phyloP scores from a whole-genome alignment of 1,140 invertebrate species.

The Dendrolimus punctatus region DNA sequence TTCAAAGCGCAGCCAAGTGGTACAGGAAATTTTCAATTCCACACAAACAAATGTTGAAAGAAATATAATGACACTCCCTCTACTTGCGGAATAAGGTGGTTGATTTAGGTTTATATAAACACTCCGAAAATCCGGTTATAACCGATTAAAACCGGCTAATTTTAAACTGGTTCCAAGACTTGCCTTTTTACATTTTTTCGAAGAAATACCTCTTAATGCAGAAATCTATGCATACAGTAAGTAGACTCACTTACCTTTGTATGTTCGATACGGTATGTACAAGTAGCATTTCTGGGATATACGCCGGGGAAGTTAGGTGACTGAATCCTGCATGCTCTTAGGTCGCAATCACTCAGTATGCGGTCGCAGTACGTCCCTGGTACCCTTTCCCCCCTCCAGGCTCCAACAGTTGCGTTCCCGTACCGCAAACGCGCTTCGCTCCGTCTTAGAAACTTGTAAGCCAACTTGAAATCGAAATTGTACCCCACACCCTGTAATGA shows the following conservation, averaged over 20 bases:
- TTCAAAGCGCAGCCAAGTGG: too few species aligned
- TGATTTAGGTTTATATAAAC: too few species aligned
- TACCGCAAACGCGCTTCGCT: constrained; percentile 84
- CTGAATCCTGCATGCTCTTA: constrained; percentile 80
- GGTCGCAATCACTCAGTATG: constrained; percentile 80
- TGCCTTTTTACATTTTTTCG: too few species aligned
- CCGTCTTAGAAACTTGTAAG: constrained; percentile 84
- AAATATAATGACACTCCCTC: too few species aligned
- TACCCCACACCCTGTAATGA: constrained; percentile 78
- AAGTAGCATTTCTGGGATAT: constrained; percentile 88
- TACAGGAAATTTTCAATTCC: too few species aligned
- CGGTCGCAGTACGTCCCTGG: constrained; percentile 85
- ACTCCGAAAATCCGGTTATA: too few species aligned
- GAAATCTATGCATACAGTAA: background rate
- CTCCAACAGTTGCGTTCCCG: constrained; percentile 80
- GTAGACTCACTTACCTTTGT: constrained; percentile 52
- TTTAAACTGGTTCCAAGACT: too few species aligned
- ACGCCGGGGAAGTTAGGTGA: constrained; percentile 90
- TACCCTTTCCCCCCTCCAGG: constrained; percentile 80
- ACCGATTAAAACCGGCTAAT: too few species aligned
- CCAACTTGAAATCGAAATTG: constrained; percentile 88
- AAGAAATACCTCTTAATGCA: too few species aligned
- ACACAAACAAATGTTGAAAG: too few species aligned
- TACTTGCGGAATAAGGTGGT: too few species aligned
- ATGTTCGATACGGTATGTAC: constrained; percentile 84